A percentile compares a stretch with the other conserved stretches of the same genome.
Conservation (phyloP, 2,113 vertebrate genomes). For the Lepus europaeus region DNA sequence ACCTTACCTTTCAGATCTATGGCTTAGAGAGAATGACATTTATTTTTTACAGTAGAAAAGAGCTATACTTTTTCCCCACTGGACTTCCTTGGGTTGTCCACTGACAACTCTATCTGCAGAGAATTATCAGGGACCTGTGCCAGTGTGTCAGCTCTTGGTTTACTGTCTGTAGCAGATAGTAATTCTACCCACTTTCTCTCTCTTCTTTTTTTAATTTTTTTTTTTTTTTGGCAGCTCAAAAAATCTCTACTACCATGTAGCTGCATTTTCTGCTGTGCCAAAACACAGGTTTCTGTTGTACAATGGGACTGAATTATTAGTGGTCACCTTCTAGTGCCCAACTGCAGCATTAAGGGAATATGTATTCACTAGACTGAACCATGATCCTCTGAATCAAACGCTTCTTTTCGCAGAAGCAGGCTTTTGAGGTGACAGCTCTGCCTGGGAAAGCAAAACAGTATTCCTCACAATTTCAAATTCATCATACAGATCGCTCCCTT, state of each 20-base stretch:
- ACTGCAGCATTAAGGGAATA: background rate
- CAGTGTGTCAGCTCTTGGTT: fast-evolving
- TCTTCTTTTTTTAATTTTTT: background rate
- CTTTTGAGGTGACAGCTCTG: constrained; percentile 74
- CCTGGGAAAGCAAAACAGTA: constrained; percentile 75
- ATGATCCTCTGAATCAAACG: background rate
- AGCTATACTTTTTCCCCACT: background rate
- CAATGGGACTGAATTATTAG: background rate
- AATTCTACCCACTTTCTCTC: background rate
- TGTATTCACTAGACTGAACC: constrained; percentile 31
- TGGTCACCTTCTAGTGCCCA: constrained; percentile 50
- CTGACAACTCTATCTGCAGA: background rate
- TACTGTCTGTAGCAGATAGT: background rate
- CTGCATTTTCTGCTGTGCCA: constrained; percentile 25
- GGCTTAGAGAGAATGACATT: background rate
- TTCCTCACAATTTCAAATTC: constrained; percentile 82
- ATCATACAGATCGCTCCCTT: constrained; percentile 82
- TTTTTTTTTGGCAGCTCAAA: background rate
- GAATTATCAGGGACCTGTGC: background rate
- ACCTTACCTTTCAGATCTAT: background rate
- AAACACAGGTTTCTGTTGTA: background rate
- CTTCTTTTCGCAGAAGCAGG: constrained; percentile 69
- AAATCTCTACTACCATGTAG: background rate
- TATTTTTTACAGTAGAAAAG: background rate
- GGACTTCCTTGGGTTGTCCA: background rate